phyloP scores from a whole-genome alignment of 2,888 invertebrate species.

The Teleogryllus oceanicus region DNA sequence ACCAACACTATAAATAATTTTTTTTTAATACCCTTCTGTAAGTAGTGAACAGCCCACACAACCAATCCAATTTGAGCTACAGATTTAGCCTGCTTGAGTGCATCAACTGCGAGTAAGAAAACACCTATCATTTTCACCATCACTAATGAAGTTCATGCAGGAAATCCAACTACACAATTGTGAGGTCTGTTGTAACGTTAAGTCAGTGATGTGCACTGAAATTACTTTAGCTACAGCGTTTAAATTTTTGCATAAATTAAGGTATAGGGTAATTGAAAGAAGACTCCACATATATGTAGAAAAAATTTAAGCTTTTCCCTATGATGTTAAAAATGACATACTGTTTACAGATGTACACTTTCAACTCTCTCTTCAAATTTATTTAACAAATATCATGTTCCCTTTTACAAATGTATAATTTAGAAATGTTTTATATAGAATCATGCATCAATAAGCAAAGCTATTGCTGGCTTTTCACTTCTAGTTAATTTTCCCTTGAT shows the following conservation, averaged over 20 bases:
- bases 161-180: conserved; percentile 18
- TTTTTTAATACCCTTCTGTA: neutral
- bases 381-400: neutral
- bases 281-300: neutral
- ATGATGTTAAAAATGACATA: neutral
- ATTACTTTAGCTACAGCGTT: neutral
- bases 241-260: neutral
- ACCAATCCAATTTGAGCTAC: neutral
- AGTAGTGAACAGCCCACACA: neutral
- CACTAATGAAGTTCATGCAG: conserved; percentile 5
- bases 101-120: neutral
- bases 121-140: conserved; percentile 10
- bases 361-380: conserved; percentile 18
- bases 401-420: conserved; percentile 21
- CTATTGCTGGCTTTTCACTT: conserved; percentile 10
- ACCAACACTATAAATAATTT: neutral
- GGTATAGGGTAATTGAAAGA: neutral
- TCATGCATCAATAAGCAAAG: conserved; percentile 22
- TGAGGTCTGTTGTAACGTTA: conserved; percentile 18
- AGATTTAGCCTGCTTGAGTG: neutral
- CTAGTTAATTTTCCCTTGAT: conserved; percentile 18
- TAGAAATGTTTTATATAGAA: conserved; percentile 23
- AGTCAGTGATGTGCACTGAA: conserved; percentile 18
- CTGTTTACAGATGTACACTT: neutral
- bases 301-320: neutral